Conservation (phyloP, 2,797 vertebrate genomes). For the Acridotheres tristis region DNA sequence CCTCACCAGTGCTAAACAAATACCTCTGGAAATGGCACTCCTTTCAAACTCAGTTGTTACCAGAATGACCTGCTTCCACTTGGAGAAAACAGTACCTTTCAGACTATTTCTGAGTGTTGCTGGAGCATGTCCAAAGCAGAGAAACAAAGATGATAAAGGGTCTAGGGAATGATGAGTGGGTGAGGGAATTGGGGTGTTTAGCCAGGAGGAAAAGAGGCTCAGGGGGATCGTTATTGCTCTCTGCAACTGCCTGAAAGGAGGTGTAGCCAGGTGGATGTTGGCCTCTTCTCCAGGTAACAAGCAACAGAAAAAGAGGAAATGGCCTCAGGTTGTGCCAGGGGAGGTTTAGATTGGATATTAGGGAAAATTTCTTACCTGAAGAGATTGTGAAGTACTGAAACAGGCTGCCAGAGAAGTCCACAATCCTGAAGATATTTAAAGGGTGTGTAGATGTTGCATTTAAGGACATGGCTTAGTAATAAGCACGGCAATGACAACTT, state of each 20-base stretch:
- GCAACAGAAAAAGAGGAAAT: not conserved
- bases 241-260: not conserved
- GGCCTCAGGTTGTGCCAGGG: not conserved
- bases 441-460: not conserved
- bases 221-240: accelerated
- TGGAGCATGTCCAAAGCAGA: not conserved
- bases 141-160: not conserved
- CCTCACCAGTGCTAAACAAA: not conserved
- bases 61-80: not conserved
- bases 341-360: not conserved
- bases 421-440: not conserved
- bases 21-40: not conserved
- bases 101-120: not conserved
- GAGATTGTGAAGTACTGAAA: not conserved
- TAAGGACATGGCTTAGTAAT: not conserved
- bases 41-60: not conserved
- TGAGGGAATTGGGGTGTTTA: not conserved
- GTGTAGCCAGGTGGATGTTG: not conserved
- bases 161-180: not conserved
- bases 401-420: not conserved
- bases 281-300: not conserved
- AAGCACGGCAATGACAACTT: not conserved
- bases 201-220: not conserved
- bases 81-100: not conserved
- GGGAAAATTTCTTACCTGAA: not conserved